Conservation (phyloP, 2,888 invertebrate genomes). For the Ophioninae sp. region DNA sequence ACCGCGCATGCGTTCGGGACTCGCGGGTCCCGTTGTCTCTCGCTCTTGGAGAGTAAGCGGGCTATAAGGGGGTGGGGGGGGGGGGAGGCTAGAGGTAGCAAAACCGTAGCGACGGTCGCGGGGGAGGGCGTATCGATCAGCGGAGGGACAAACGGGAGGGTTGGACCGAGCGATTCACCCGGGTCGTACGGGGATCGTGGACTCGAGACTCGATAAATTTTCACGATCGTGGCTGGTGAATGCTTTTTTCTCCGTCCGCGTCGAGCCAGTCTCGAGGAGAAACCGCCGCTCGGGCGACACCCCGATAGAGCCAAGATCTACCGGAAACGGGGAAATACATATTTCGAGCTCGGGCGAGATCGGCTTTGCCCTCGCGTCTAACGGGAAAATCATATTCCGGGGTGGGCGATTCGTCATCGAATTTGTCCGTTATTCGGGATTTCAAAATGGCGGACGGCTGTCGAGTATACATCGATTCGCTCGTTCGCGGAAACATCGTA, state of each 20-base stretch:
- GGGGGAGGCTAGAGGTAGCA: not conserved
- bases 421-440: not conserved
- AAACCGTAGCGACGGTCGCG: not conserved
- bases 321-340: not conserved
- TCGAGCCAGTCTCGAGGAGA: not conserved
- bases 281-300: not conserved
- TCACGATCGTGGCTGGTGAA: not conserved
- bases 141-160: slow-evolving; percentile 30
- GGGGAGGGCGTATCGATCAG: slow-evolving; percentile 50
- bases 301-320: not conserved
- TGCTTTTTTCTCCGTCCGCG: not conserved
- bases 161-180: not conserved
- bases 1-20: not conserved
- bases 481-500: not conserved
- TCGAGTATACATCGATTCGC: not conserved
- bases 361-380: not conserved
- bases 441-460: not conserved
- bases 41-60: not conserved
- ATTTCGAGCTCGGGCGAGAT: not conserved
- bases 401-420: not conserved
- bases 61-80: too few species aligned
- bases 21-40: not conserved
- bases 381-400: not conserved
- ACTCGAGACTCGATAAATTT: not conserved
- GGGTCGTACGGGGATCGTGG: not conserved